Evolutionary conservation across 2,888 invertebrate species (phyloP).

Genomic region (Hydraecia micacea): DNA sequence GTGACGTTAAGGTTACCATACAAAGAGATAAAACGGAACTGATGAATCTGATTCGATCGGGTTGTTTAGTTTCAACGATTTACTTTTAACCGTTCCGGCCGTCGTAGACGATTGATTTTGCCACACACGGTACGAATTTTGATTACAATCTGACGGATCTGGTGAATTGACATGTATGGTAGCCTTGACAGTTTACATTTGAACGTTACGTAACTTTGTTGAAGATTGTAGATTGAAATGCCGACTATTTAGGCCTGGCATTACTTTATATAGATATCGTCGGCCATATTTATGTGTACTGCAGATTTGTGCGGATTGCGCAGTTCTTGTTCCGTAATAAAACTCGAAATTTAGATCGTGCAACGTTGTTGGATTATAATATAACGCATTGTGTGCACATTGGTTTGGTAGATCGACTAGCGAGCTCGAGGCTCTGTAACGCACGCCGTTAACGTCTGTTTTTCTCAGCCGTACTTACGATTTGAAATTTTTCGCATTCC

Average conservation of each 20-base stretch:
- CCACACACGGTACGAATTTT: constrained; percentile 1
- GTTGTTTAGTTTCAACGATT: constrained; percentile 7
- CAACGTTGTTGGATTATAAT: constrained; percentile 38
- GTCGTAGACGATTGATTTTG: background rate
- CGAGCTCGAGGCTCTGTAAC: constrained; percentile 52
- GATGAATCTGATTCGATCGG: background rate
- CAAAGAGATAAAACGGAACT: constrained; percentile 1
- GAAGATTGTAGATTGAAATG: constrained; percentile 24
- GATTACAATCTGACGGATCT: background rate
- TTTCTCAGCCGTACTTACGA: constrained; percentile 82
- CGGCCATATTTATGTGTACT: constrained; percentile 25
- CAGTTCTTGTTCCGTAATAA: constrained; percentile 50
- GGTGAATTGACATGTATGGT: constrained; percentile 43
- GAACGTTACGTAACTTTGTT: constrained; percentile 51
- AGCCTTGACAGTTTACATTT: constrained; percentile 36
- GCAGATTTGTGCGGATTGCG: constrained; percentile 27
- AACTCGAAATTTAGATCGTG: constrained; percentile 47
- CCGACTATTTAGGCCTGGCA: constrained; percentile 23
- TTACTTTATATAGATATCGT: constrained; percentile 25
- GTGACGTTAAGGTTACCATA: constrained; percentile 44
- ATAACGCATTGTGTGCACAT: constrained; percentile 40
- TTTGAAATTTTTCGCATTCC: constrained; percentile 73
- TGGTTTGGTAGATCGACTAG: constrained; percentile 34
- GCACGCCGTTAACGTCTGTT: constrained; percentile 67
- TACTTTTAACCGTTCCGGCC: background rate